Conservation (phyloP, 1,140 invertebrate species). For the Drosophila pruinosa region DNA sequence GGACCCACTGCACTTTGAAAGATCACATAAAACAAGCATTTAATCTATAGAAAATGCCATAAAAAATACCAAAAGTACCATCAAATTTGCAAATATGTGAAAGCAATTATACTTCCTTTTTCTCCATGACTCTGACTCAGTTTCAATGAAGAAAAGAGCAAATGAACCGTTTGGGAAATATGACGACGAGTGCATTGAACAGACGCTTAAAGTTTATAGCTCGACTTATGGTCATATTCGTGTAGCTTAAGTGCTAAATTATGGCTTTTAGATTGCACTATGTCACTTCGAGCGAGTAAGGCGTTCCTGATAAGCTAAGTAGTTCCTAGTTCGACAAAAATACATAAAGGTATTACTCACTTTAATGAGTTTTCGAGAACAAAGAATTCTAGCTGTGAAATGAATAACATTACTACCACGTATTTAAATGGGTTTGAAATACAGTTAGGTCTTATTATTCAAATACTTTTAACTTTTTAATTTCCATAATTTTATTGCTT, state of each 20-base stretch:
- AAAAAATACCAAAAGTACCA: slow-evolving; percentile 42
- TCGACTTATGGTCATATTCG: slow-evolving; percentile 17
- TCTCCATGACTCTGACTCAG: slow-evolving; percentile 7
- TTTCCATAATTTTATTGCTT: no score
- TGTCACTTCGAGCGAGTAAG: background rate
- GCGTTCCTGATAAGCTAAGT: background rate
- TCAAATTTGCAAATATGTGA: slow-evolving; percentile 51
- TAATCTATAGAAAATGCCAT: slow-evolving; percentile 58
- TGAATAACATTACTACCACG: no score
- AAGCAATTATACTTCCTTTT: slow-evolving; percentile 44
- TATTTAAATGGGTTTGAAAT: no score
- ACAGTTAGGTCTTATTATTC: no score
- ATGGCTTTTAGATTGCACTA: slow-evolving; percentile 15
- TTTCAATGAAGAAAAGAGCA: background rate
- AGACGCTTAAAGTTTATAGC: slow-evolving; percentile 15
- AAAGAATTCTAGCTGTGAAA: no score
- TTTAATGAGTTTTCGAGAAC: background rate
- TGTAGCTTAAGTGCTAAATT: slow-evolving; percentile 32
- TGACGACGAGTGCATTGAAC: background rate
- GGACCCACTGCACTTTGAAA: slow-evolving; percentile 14
- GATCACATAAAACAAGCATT: slow-evolving; percentile 54
- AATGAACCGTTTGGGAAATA: background rate
- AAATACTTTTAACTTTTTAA: no score
- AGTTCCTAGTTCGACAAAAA: slow-evolving; percentile 14
- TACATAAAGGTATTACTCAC: background rate